Conservation (phyloP, 1,140 invertebrate genomes). For the Brachionus asplanchnoidis region DNA sequence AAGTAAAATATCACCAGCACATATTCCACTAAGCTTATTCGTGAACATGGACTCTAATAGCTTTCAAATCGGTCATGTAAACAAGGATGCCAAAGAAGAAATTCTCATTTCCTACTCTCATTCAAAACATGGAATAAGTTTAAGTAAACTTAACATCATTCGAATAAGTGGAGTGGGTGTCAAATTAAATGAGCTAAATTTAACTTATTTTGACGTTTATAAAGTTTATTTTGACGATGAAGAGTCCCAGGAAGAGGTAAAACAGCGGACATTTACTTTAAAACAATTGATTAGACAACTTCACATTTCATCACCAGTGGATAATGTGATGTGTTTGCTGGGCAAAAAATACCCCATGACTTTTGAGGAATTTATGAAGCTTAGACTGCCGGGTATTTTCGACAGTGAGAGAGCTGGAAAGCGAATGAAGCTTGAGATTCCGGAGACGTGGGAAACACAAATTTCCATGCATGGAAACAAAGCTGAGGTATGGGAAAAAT, state of each 20-base stretch:
- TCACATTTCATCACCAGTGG: conserved; percentile 57
- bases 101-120: not conserved
- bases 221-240: not conserved
- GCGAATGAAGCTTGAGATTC: conserved; percentile 59
- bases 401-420: conserved; percentile 56
- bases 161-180: not conserved
- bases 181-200: not conserved
- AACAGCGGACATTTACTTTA: conserved; percentile 49
- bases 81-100: not conserved
- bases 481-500: conserved; percentile 54
- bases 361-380: conserved; percentile 54
- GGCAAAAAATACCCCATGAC: conserved; percentile 58
- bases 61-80: not conserved
- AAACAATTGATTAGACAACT: conserved; percentile 58
- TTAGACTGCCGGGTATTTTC: conserved; percentile 56
- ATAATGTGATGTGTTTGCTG: conserved; percentile 57
- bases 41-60: not conserved
- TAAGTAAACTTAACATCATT: not conserved
- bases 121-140: not conserved
- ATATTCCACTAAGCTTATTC: not conserved
- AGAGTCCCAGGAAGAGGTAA: not conserved
- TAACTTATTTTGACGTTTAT: no score
- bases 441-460: conserved; percentile 61
- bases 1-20: not conserved
- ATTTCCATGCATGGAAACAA: conserved; percentile 58